These are phyloP conservation scores for Phalacrocorax brasilianus DNA, from an alignment of 2,113 vertebrate genomes.

Conservation along the genomic window DNA sequence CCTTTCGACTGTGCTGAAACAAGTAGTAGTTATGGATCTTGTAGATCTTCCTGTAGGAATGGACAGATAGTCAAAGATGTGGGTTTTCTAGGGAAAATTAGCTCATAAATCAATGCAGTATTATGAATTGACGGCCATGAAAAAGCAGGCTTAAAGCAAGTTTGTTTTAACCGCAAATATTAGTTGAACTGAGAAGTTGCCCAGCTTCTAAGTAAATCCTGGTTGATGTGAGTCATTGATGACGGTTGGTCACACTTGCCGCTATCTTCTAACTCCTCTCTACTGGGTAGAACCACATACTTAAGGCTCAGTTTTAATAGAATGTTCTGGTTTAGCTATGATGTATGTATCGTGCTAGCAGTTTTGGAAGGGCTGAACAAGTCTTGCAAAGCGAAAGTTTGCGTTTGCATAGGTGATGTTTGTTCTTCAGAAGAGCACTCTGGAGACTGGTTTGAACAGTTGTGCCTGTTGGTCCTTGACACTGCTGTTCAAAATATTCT, in stretches of 20 bases:
- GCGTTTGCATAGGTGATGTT: not conserved
- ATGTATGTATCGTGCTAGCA: not conserved
- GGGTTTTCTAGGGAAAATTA: not conserved
- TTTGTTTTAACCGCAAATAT: not conserved
- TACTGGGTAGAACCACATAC: not conserved
- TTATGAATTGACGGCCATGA: not conserved
- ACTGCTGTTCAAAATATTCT: not conserved
- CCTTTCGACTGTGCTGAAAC: not conserved
- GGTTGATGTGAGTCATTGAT: not conserved
- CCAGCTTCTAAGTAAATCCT: not conserved
- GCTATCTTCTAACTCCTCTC: not conserved
- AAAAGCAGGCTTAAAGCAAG: not conserved
- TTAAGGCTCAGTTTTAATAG: not conserved
- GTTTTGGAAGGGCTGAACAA: not conserved
- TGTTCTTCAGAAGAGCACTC: not conserved
- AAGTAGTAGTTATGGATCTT: not conserved
- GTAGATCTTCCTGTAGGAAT: not conserved
- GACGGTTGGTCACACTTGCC: not conserved
- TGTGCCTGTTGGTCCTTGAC: not conserved
- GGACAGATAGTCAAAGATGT: not conserved
- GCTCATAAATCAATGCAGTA: not conserved
- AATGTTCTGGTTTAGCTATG: not conserved
- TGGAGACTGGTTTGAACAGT: slow-evolving; percentile 18
- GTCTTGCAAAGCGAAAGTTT: not conserved
- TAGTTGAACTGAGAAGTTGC: not conserved